Percentiles rank a stretch among this genome's conserved stretches.
phyloP scores from a whole-genome alignment of 2,888 invertebrate genomes.

The Camptogramma bilineatum region DNA sequence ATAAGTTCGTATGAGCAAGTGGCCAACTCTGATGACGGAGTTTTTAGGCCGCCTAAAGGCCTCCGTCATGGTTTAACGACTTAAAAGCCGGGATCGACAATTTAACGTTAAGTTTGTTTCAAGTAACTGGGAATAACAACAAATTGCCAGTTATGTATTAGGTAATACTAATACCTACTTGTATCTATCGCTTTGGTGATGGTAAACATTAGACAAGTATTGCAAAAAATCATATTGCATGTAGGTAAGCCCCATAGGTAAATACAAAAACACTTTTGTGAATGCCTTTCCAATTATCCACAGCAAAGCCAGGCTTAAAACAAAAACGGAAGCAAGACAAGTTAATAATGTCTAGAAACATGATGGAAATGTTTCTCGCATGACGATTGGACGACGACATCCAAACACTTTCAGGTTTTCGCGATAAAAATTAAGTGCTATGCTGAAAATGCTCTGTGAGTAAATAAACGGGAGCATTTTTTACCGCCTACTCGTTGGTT shows the following conservation, averaged over 20 bases:
- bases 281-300: slow-evolving; percentile 47
- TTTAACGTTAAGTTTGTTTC: too few relatives aligned
- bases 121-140: too few relatives aligned
- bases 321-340: slow-evolving; percentile 55
- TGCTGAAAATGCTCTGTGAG: slow-evolving; percentile 10
- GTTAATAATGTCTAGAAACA: slow-evolving; percentile 59
- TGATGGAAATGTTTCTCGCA: slow-evolving; percentile 67
- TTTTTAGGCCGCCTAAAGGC: too few relatives aligned
- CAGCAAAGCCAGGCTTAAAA: slow-evolving; percentile 52
- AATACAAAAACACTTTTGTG: slow-evolving; percentile 8
- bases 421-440: slow-evolving; percentile 29
- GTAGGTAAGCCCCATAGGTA: not conserved
- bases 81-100: too few relatives aligned
- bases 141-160: too few relatives aligned
- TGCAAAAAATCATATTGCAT: too few relatives aligned
- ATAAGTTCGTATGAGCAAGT: too few relatives aligned
- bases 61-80: too few relatives aligned
- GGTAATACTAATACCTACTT: too few relatives aligned
- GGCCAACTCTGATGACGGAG: too few relatives aligned
- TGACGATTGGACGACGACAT: slow-evolving; percentile 45
- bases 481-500: slow-evolving; percentile 1
- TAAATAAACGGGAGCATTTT: slow-evolving; percentile 4
- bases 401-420: slow-evolving; percentile 31
- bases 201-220: too few relatives aligned
- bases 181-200: too few relatives aligned